Conservation (phyloP, 2,888 invertebrate genomes). For the Oscheius sp. region DNA sequence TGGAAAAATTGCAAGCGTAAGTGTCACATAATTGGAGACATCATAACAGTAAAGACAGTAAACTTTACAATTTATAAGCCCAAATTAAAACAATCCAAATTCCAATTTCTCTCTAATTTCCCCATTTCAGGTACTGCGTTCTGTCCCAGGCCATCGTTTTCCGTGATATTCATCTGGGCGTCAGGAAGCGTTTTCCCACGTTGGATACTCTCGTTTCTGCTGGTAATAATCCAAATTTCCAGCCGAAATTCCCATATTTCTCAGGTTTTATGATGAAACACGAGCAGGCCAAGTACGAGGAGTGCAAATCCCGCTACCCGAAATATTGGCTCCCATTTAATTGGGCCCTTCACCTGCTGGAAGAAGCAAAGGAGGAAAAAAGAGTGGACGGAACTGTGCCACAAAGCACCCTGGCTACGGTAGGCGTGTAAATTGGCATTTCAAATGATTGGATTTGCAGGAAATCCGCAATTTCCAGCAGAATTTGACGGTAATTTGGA, state of each 20-base stretch:
- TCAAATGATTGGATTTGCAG: constrained; percentile 22
- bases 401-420: constrained; percentile 50
- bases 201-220: constrained; percentile 52
- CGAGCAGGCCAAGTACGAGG: constrained; percentile 54
- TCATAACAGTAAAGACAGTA: no score
- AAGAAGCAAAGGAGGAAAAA: constrained; percentile 48
- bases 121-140: constrained; percentile 26
- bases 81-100: neutral
- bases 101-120: constrained; percentile 38
- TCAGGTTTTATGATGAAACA: constrained; percentile 52
- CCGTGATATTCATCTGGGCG: constrained; percentile 56
- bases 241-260: neutral
- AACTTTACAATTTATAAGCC: no score
- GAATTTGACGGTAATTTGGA: constrained; percentile 52
- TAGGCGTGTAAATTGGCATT: neutral
- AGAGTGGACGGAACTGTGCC: constrained; percentile 44
- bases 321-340: constrained; percentile 69
- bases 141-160: constrained; percentile 55
- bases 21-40: no score
- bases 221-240: constrained; percentile 23
- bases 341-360: constrained; percentile 61
- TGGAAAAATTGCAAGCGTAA: no score
- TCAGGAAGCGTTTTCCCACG: constrained; percentile 53
- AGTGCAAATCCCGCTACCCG: constrained; percentile 48
- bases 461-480: constrained; percentile 49